These are phyloP conservation scores for Drosophila triauraria DNA, from an alignment of 1,140 invertebrate species.

Conservation along the genomic window DNA sequence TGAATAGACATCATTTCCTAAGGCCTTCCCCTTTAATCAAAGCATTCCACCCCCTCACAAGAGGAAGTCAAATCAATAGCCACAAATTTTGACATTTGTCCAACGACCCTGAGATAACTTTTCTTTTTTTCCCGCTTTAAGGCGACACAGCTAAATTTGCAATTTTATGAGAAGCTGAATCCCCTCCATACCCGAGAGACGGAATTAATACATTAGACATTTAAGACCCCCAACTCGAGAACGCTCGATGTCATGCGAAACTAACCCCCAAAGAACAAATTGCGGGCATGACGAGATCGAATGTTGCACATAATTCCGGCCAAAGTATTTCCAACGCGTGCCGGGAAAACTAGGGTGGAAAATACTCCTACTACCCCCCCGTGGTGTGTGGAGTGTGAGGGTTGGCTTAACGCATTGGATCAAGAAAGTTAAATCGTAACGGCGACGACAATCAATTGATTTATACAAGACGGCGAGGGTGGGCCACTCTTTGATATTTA, in stretches of 20 bases:
- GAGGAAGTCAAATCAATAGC: slow-evolving; percentile 65
- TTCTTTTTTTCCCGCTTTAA: slow-evolving; percentile 28
- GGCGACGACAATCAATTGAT: slow-evolving; percentile 76
- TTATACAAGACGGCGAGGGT: slow-evolving; percentile 53
- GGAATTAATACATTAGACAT: slow-evolving; percentile 78
- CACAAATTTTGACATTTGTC: slow-evolving; percentile 81
- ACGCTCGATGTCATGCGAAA: background rate
- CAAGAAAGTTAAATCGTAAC: slow-evolving; percentile 61
- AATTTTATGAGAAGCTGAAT: slow-evolving; percentile 66
- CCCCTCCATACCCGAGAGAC: slow-evolving; percentile 7
- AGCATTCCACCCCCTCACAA: slow-evolving; percentile 26
- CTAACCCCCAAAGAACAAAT: slow-evolving; percentile 39
- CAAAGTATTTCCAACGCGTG: slow-evolving; percentile 71
- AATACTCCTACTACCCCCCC: background rate
- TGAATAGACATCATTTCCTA: slow-evolving; percentile 30
- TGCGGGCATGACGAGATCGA: slow-evolving; percentile 67
- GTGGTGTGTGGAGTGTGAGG: background rate
- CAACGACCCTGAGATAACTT: slow-evolving; percentile 63
- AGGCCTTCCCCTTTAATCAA: slow-evolving; percentile 45
- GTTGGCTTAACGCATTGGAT: slow-evolving; percentile 30
- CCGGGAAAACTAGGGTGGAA: slow-evolving; percentile 44
- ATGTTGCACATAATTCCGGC: slow-evolving; percentile 71
- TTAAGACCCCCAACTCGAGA: slow-evolving; percentile 34
- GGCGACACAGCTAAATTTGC: slow-evolving; percentile 61
- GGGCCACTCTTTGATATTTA: slow-evolving; percentile 62